phyloP scores from a whole-genome alignment of 2,797 vertebrate genomes.

The Antrozous pallidus region DNA sequence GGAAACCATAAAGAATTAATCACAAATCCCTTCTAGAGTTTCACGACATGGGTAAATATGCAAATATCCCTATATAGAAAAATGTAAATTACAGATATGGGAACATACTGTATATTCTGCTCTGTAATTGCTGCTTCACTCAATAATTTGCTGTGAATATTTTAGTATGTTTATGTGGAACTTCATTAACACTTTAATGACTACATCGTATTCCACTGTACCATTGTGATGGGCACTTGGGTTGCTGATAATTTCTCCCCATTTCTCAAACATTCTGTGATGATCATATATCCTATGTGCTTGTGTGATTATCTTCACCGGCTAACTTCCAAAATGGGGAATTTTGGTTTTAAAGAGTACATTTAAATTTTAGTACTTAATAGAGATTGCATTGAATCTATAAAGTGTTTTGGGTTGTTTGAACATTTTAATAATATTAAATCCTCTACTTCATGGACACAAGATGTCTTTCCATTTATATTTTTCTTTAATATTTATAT shows the following conservation, averaged over 20 bases:
- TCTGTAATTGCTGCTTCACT: background rate
- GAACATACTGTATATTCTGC: background rate
- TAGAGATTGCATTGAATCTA: background rate
- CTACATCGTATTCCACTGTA: background rate
- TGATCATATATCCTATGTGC: background rate
- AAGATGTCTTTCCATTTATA: background rate
- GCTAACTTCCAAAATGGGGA: background rate
- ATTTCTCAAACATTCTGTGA: background rate
- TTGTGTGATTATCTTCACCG: background rate
- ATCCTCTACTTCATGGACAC: background rate
- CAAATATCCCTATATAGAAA: background rate
- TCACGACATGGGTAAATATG: background rate
- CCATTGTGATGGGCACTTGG: background rate
- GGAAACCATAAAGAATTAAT: background rate
- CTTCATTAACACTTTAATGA: background rate
- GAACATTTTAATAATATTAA: background rate
- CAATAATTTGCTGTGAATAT: background rate
- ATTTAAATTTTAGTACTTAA: background rate
- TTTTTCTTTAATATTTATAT: background rate
- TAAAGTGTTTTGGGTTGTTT: background rate
- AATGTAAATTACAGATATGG: background rate
- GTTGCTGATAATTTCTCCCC: background rate
- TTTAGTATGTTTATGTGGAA: background rate
- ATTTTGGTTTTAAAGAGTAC: background rate
- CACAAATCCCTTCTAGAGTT: slow-evolving; percentile 7